Evolutionary conservation across 2,888 invertebrate genomes (phyloP), one percentile per base, ranked within the genome.

Genomic region (Nomada lathburiana): DNA sequence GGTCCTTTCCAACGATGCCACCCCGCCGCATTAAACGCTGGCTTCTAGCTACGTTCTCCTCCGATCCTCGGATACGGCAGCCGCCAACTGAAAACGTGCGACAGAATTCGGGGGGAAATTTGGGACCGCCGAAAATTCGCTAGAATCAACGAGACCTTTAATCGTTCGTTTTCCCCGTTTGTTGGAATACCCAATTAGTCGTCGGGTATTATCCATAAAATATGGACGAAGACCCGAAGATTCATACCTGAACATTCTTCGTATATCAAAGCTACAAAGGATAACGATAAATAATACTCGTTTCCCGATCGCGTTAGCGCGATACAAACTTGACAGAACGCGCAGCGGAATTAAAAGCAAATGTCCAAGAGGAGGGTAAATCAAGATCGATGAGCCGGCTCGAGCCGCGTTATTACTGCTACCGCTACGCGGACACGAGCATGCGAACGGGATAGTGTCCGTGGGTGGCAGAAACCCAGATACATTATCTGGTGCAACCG

Each of bases 401-500:
- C 10, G 53, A 16, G 18, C 47, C 7, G 52, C 67, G 62, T 81
- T 73, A 80, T 73, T 64, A 71, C 81, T 23, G 60, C 44, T 64
- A 55, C 69, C 62, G 80, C 63, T 79, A 74, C 47, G 47, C 36
- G 23, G 26, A 71, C 62, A 76, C 63, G 47, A 36, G 53, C 42
- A 47, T 57, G 11, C 23, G 50, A 59, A 50, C 18, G 59, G 55
- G 55, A 73, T 59, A 77, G 73, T 52, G 74, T 77, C 80, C 67
- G 68, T 73, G 75, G 86, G 84, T 80, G 86, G 86, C 80, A 76
- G 62, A 77, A 88, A 88, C 86, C 88, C 82, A 82, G 86, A 87
- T 82, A 86, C 84, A 88, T 88, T 87, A 87, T 88, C 82, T 84
- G 74, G 50, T 76, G 79, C 78, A 67, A 68, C 64, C 76, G 82